Evolutionary conservation across 2,113 vertebrate genomes (phyloP).

Genomic region (Sclerurus mexicanus): DNA sequence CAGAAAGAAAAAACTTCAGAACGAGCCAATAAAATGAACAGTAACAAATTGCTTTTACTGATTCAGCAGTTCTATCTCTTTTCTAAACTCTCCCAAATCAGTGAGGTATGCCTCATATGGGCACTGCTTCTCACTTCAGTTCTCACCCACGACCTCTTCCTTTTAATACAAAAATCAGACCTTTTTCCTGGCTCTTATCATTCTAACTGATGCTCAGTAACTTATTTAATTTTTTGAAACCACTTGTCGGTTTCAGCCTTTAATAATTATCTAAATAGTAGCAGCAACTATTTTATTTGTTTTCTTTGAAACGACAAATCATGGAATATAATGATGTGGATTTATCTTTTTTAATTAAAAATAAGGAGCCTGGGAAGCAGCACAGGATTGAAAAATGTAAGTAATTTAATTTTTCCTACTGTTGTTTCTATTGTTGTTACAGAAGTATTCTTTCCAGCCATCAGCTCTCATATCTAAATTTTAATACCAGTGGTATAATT

Average conservation of each 20-base stretch:
- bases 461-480: background rate
- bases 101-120: background rate
- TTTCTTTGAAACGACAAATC: background rate
- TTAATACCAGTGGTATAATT: background rate
- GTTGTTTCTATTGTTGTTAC: background rate
- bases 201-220: background rate
- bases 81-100: background rate
- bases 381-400: background rate
- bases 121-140: background rate
- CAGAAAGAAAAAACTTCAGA: background rate
- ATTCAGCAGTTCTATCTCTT: background rate
- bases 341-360: conserved; percentile 53
- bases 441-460: background rate
- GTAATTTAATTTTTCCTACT: background rate
- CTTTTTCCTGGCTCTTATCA: background rate
- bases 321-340: background rate
- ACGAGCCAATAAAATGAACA: background rate
- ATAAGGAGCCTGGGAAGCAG: background rate
- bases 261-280: background rate
- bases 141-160: background rate
- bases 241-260: background rate
- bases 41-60: background rate
- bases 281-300: background rate
- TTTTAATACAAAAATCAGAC: background rate
- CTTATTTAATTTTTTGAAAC: background rate